Base-by-base conservation (phyloP, 2,113 vertebrate species). In the Proterorhinus semilunaris region DNA sequence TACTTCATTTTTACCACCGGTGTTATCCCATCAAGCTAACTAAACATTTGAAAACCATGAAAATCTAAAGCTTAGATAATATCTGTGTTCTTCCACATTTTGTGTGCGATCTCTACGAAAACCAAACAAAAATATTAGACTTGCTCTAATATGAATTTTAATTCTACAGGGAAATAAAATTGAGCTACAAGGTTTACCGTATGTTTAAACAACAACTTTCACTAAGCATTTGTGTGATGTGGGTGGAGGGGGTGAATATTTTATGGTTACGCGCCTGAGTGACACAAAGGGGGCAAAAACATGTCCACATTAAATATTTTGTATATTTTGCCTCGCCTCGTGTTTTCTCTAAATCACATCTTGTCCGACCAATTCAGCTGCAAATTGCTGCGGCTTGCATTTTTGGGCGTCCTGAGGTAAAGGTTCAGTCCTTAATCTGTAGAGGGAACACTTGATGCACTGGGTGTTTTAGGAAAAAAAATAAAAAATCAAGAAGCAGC, bases 391-490 rank as follows among this genome's bases (percentile, higher is more conserved):
- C 42, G 42, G 53, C 67, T 62, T 74, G 55, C 55, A 6, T 71
- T 44, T 27, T 63, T 3, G 55, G 67, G 50, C 63, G 46, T 46
- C 43, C 16, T 36, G 54, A 61, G 64, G 68, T 54, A 68, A 55
- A 72, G 65, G 54, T 71, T 65, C 59, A 68, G 67, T 64, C 58
- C 61, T 54, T 65, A 65, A 71, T 71, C 74, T 78, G 61, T 43
- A 43, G 46, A 44, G 21, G 42, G 48, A 63, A 69, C 62, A 42
- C 74, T 72, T 71, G 62, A 69, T 62, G 54, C 21, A 49, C 65
- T 42, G 13, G 27, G 53, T 65, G 61, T 82, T 78, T 74, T 62
- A 71, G 61, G 65, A 71, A 1, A 21, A 21, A 21, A 21, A 21
- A 21, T n/a, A 21, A 21, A 21, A 7, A 44, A 69, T 13, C 11